Evolutionary conservation across 2,797 vertebrate species (phyloP).

Genomic region (Mionectes olivaceus): DNA sequence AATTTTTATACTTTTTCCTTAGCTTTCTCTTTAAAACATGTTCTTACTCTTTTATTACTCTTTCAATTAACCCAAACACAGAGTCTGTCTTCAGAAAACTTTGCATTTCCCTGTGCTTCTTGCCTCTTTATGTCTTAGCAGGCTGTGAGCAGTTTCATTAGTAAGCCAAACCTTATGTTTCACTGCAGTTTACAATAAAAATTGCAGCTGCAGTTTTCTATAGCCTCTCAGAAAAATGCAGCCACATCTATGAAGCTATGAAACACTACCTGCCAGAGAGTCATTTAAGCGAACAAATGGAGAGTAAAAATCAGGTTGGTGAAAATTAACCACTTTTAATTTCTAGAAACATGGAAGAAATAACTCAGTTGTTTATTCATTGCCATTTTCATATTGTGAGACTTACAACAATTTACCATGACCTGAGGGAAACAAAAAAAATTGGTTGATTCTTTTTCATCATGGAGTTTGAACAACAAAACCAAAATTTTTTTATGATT

Average conservation of each 20-base stretch:
- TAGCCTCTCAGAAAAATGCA: not conserved
- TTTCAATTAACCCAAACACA: not conserved
- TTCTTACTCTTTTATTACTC: not conserved
- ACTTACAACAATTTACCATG: slow-evolving; percentile 9
- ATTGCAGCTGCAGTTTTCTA: not conserved
- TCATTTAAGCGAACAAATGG: not conserved
- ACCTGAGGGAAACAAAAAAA: slow-evolving; percentile 54
- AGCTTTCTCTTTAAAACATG: not conserved
- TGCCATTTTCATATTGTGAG: not conserved
- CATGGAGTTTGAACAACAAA: slow-evolving; percentile 12
- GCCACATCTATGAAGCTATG: not conserved
- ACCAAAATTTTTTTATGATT: slow-evolving; percentile 47
- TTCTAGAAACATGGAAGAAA: not conserved
- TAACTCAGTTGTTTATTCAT: not conserved
- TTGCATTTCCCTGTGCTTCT: not conserved
- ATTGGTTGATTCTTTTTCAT: slow-evolving; percentile 29
- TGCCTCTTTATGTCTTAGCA: not conserved
- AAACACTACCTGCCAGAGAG: not conserved
- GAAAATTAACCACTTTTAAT: not conserved
- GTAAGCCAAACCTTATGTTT: not conserved
- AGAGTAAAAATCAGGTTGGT: not conserved
- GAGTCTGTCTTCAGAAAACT: not conserved
- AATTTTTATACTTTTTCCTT: not conserved
- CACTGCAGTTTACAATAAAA: not conserved
- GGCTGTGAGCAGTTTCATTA: not conserved